Evolutionary conservation across 2,113 vertebrate genomes (phyloP), one percentile per base, ranked within the genome.

Genomic region (Oxygymnocypris stewartii): DNA sequence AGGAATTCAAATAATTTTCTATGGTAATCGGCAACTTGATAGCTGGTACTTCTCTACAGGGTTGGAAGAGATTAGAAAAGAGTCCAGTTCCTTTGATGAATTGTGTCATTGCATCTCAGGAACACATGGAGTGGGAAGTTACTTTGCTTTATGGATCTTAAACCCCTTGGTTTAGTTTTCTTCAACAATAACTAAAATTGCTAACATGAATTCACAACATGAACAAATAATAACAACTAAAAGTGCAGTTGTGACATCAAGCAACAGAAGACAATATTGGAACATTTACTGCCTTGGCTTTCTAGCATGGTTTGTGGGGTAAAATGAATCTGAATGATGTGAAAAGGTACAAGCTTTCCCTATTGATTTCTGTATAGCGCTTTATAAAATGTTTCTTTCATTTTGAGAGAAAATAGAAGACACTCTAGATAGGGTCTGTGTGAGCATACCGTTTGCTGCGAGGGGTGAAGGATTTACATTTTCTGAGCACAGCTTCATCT

Each of bases 301-400:
- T 28, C 13, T 71, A 16, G 1, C n/a, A 16, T 73, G 20, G 47
- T 51, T 40, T 40, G 49, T 54, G 35, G 42, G 35, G 65, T 85
- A 73, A 82, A 91, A 89, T 86, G 37, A 87, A 93, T 93, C 88
- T 90, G 67, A 87, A 88, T 90, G 81, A 91, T 92, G 92, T 89
- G 91, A 87, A 90, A 73, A 85, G 87, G 78, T 81, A 79, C 85
- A 87, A 90, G 90, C 88, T 90, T 88, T 90, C 88, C 79, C 85
- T 91, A 93, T 93, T 91, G 93, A 94, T 94, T 92, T 91, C 90
- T 86, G 69, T 83, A 44, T 35, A 87, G 71, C 88, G 82, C 89
- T 90, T 90, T 87, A 92, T 90, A 89, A 92, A 92, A 94, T 90
- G 90, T 87, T 88, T 71, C 88, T 92, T 92, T 93, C 89, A 92